phyloP scores from a whole-genome alignment of 2,797 vertebrate genomes.

The Petrocephalus schoutedeni region DNA sequence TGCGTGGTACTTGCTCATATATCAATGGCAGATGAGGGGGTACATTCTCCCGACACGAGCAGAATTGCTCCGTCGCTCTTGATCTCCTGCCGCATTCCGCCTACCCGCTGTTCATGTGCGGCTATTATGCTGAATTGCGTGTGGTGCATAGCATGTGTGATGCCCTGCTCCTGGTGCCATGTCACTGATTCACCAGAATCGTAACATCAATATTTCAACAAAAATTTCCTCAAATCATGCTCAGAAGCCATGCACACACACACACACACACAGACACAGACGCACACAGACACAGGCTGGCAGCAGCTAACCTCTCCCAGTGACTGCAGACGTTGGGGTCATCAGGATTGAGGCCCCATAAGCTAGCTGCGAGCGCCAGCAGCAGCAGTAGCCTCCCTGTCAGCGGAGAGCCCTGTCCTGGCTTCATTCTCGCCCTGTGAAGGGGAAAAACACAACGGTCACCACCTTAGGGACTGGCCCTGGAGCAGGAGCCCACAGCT shows the following conservation, averaged over 20 bases:
- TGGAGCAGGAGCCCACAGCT: not conserved
- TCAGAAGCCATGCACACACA: too few relatives aligned
- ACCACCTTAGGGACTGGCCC: not conserved
- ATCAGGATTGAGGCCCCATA: constrained; percentile 74
- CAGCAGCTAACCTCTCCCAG: constrained; percentile 81
- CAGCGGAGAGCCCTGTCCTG: constrained; percentile 30
- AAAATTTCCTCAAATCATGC: not conserved
- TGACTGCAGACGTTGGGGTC: constrained; percentile 95
- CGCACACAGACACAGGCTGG: not conserved
- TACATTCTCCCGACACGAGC: not conserved
- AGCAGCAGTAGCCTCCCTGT: constrained; percentile 53
- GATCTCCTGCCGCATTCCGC: not conserved
- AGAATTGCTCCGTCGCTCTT: not conserved
- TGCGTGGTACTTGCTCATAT: not conserved
- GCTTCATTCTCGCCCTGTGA: constrained; percentile 56
- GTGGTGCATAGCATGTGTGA: not conserved
- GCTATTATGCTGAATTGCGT: not conserved
- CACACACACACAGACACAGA: not conserved
- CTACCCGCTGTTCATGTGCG: not conserved
- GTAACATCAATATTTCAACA: not conserved
- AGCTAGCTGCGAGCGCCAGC: constrained; percentile 46
- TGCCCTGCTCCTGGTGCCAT: not conserved
- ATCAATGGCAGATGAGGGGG: not conserved
- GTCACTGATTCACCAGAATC: not conserved
- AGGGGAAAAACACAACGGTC: not conserved